phyloP scores from a whole-genome alignment of 2,113 vertebrate genomes.

The Rhagologus leucostigma region DNA sequence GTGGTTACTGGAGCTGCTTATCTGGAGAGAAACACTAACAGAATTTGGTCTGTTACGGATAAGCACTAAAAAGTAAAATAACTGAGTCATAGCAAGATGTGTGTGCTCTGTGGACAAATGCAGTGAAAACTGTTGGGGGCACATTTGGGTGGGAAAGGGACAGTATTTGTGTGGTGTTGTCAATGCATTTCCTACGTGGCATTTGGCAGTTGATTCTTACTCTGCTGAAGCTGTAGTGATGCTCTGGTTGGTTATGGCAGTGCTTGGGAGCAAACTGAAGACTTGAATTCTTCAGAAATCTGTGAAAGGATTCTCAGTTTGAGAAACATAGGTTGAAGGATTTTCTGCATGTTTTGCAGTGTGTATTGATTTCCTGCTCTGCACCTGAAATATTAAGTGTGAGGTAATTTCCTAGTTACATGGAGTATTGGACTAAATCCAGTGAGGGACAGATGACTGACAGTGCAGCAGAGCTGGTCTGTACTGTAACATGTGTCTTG shows the following conservation, averaged over 20 bases:
- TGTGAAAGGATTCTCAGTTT: background rate
- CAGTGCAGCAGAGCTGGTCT: background rate
- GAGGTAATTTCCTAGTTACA: background rate
- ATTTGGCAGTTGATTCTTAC: background rate
- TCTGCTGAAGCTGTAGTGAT: background rate
- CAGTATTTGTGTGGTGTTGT: accelerated
- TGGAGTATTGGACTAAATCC: background rate
- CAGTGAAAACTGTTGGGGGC: background rate
- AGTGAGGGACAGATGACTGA: background rate
- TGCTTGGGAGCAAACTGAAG: background rate
- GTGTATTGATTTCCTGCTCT: background rate
- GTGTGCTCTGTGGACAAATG: background rate
- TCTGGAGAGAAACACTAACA: background rate
- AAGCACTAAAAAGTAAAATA: background rate
- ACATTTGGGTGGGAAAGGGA: background rate
- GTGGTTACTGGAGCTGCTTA: background rate
- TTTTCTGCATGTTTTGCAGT: background rate
- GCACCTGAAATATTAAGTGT: background rate
- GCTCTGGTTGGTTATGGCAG: background rate
- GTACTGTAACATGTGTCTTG: background rate
- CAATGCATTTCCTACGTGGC: accelerated
- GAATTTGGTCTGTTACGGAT: background rate
- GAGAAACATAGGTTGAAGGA: background rate
- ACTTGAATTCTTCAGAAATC: background rate
- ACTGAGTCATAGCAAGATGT: accelerated